These are phyloP conservation scores for Tanytarsus gracilentus DNA, from an alignment of 2,888 invertebrate species.

Conservation along the genomic window DNA sequence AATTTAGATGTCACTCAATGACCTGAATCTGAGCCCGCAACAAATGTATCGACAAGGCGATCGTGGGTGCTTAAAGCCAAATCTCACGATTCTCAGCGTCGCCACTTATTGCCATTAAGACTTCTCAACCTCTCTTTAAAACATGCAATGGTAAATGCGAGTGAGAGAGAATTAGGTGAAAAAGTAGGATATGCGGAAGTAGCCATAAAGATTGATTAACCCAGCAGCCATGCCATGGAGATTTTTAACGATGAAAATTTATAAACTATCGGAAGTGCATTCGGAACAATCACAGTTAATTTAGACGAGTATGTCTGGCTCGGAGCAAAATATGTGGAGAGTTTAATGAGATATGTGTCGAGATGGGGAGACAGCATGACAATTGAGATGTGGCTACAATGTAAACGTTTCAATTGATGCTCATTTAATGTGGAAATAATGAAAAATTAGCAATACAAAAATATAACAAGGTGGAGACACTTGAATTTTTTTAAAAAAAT, in stretches of 20 bases:
- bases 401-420: too few relatives aligned
- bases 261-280: slow-evolving; percentile 20
- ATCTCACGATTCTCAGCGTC: too few relatives aligned
- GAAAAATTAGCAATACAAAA: too few relatives aligned
- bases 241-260: not conserved
- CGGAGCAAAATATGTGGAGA: not conserved
- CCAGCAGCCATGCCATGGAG: not conserved
- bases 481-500: too few relatives aligned
- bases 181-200: slow-evolving; percentile 21
- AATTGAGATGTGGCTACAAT: too few relatives aligned
- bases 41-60: not conserved
- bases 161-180: not conserved
- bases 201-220: slow-evolving; percentile 6
- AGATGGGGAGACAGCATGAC: too few relatives aligned
- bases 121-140: not conserved
- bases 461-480: too few relatives aligned
- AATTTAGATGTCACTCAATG: not conserved
- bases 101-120: too few relatives aligned
- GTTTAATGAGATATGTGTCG: too few relatives aligned
- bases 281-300: slow-evolving; percentile 5
- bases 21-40: not conserved
- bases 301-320: slow-evolving; percentile 4
- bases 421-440: too few relatives aligned
- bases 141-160: not conserved
- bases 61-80: not conserved